Evolutionary conservation across 2,888 invertebrate genomes (phyloP).

Genomic region (Xylota segnis): DNA sequence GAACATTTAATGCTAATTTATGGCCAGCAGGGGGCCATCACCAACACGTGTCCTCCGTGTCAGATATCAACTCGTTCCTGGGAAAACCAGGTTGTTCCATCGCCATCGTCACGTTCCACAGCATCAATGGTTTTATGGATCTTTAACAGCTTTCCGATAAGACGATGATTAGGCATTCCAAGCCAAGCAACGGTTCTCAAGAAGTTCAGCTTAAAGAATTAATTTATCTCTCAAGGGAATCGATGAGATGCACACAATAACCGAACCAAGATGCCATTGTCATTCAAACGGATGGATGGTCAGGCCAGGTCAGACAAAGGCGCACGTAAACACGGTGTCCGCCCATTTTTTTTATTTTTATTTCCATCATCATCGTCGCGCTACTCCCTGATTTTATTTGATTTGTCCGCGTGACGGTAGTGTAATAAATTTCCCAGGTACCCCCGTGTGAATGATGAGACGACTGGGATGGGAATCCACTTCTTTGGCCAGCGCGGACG

Average conservation of each 20-base stretch:
- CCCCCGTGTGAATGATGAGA: constrained; percentile 56
- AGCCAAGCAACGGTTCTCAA: constrained; percentile 43
- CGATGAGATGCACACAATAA: constrained; percentile 49
- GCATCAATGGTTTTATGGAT: constrained; percentile 32
- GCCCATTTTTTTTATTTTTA: too few relatives aligned
- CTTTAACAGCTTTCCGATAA: constrained; percentile 34
- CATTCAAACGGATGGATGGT: constrained; percentile 30
- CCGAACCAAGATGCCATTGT: constrained; percentile 40
- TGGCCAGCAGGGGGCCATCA: constrained; percentile 20
- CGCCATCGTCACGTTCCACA: constrained; percentile 16
- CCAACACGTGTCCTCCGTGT: constrained; percentile 42
- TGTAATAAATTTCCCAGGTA: constrained; percentile 64
- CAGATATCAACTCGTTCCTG: constrained; percentile 25
- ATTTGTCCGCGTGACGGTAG: constrained; percentile 51
- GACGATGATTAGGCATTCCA: constrained; percentile 33
- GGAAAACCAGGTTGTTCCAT: not conserved
- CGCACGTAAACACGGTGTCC: constrained; percentile 49
- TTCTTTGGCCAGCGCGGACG: not conserved
- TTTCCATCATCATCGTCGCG: constrained; percentile 16
- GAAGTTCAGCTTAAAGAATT: constrained; percentile 47
- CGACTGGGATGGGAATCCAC: constrained; percentile 69
- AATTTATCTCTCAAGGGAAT: constrained; percentile 59
- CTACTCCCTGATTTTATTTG: constrained; percentile 54
- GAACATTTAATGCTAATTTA: constrained; percentile 37
- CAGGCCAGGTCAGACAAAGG: constrained; percentile 53